phyloP scores from a whole-genome alignment of 2,888 invertebrate genomes.

The Tethea ocularis region DNA sequence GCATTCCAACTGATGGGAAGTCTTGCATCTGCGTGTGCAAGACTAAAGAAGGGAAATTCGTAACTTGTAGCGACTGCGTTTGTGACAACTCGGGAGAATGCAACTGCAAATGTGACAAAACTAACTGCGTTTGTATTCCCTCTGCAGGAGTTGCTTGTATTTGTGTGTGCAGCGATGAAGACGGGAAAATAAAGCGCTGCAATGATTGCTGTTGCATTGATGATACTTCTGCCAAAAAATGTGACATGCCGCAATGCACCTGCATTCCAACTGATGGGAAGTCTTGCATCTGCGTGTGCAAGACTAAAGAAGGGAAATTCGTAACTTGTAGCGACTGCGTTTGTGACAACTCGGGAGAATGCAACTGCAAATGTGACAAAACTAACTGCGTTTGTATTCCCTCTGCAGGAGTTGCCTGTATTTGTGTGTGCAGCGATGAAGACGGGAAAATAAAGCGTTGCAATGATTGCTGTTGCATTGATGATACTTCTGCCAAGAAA shows the following conservation, averaged over 20 bases:
- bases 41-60: slow-evolving; percentile 23
- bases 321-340: slow-evolving; percentile 34
- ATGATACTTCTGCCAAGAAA: background rate
- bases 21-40: slow-evolving; percentile 27
- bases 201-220: slow-evolving; percentile 10
- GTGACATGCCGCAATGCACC: slow-evolving; percentile 20
- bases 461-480: slow-evolving; percentile 32
- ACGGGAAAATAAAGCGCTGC: slow-evolving; percentile 20
- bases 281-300: slow-evolving; percentile 27
- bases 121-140: slow-evolving; percentile 25
- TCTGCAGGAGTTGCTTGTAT: slow-evolving; percentile 30
- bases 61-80: slow-evolving; percentile 34
- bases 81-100: slow-evolving; percentile 7
- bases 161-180: slow-evolving; percentile 24
- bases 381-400: slow-evolving; percentile 26
- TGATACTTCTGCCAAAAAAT: slow-evolving; percentile 17
- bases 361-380: slow-evolving; percentile 16
- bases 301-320: slow-evolving; percentile 24
- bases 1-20: slow-evolving; percentile 27
- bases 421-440: slow-evolving; percentile 26
- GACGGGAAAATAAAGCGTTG: slow-evolving; percentile 30
- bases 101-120: slow-evolving; percentile 16
- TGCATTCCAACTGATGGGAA: slow-evolving; percentile 29
- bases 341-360: slow-evolving; percentile 7
- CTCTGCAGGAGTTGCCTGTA: slow-evolving; percentile 27